Percentiles rank a stretch among this genome's conserved stretches.
phyloP scores from a whole-genome alignment of 2,888 invertebrate genomes.

The Drosophila peninsularis region DNA sequence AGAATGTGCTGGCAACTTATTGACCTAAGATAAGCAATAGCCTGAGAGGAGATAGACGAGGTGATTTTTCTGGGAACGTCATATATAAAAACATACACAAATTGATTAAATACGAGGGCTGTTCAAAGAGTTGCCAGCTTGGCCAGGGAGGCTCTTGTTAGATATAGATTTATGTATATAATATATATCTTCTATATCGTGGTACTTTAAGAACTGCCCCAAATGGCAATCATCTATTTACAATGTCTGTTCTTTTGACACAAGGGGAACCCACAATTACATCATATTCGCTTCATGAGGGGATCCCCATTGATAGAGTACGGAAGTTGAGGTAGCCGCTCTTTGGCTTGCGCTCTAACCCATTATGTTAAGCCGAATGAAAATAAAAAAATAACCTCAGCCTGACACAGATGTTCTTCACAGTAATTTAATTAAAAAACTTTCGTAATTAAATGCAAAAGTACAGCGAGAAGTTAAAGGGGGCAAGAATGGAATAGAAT shows the following conservation, averaged over 20 bases:
- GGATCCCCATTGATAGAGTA: constrained; percentile 20
- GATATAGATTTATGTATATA: not conserved
- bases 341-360: not conserved
- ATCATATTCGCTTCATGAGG: constrained; percentile 5
- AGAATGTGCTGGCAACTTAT: constrained; percentile 44
- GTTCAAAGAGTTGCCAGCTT: not conserved
- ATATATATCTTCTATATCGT: not conserved
- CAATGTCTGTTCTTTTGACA: too few relatives aligned
- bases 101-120: constrained; percentile 23
- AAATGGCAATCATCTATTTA: not conserved
- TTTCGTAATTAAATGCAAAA: constrained; percentile 78
- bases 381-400: constrained; percentile 46
- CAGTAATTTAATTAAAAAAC: constrained; percentile 79
- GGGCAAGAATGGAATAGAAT: constrained; percentile 21
- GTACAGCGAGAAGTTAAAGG: constrained; percentile 33
- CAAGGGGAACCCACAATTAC: constrained; percentile 14
- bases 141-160: too few relatives aligned
- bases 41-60: constrained; percentile 17
- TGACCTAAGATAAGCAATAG: constrained; percentile 45
- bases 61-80: constrained; percentile 40
- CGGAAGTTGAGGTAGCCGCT: not conserved
- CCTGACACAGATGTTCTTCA: constrained; percentile 74
- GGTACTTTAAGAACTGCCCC: constrained; percentile 3
- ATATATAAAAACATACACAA: constrained; percentile 12
- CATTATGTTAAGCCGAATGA: constrained; percentile 47